Evolutionary conservation across 2,113 vertebrate species (phyloP), one percentile per base, ranked within the genome.

Genomic region (Bubo blakistoni): DNA sequence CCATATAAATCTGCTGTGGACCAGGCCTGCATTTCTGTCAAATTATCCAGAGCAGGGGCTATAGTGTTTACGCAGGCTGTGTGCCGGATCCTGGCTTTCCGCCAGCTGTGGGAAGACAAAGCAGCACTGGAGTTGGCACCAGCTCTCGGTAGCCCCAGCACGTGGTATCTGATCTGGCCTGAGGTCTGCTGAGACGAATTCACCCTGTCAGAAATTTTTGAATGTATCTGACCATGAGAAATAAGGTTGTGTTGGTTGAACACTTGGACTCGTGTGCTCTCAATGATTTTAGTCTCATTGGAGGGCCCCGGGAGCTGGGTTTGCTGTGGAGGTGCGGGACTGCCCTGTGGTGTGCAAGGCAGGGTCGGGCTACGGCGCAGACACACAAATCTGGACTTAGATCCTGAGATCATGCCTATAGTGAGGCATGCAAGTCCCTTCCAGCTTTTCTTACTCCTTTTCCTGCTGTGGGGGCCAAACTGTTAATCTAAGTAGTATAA

Each of bases 341-440:
- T 34, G 57, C 5, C 36, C 57, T 1, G 8, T 9, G 49, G 36
- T 4, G 61, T n/a, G 0, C 1, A 1, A 22, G 32, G 34, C 57
- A 36, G 42, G 7, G 16, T 10, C 2, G 1, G 9, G 1, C 2
- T 4, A 25, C 0, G 1, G 34, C 36, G 32, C 22, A 27, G 42
- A 29, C 0, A 0, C 30, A 8, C 30, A 16, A 1, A 3, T 29
- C 63, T 13, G 29, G 5, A 7, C 54, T 69, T 2, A 18, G 27
- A 14, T 32, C n/a, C 38, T 40, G 30, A 57, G 36, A 19, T 26
- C 1, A 1, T 6, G 32, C 55, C n/a, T 63, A 0, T 16, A 13
- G 16, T 0, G 4, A n/a, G 14, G 2, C 14, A 2, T 7, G 11
- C 3, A 4, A 16, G 10, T 3, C 20, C 25, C 47, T 51, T 59